Percentiles rank a stretch among this genome's conserved stretches.
phyloP scores from a whole-genome alignment of 2,113 vertebrate genomes.

The Entelurus aequoreus region DNA sequence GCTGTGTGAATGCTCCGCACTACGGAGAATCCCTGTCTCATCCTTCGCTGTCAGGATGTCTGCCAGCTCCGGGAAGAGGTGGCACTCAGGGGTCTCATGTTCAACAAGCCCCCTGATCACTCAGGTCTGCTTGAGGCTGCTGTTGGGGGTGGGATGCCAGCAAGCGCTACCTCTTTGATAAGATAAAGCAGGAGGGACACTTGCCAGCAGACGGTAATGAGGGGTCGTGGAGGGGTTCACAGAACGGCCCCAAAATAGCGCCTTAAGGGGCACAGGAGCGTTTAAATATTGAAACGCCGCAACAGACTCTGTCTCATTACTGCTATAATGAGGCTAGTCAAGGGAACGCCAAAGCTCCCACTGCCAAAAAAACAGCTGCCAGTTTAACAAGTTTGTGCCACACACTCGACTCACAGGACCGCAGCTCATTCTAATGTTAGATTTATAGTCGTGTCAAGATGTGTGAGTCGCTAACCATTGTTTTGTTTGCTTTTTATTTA shows the following conservation, averaged over 20 bases:
- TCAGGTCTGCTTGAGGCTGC: conserved; percentile 35
- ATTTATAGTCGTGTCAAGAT: conserved; percentile 27
- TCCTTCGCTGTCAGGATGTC: conserved; percentile 46
- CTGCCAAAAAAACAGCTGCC: conserved; percentile 32
- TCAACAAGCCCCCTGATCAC: conserved; percentile 57
- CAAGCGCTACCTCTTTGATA: conserved; percentile 42
- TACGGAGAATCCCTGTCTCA: conserved; percentile 51
- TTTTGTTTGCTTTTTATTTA: neutral
- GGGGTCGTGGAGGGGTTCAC: conserved; percentile 48
- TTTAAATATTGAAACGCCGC: conserved; percentile 68
- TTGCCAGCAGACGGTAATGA: conserved; percentile 53
- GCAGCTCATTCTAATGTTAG: conserved; percentile 18
- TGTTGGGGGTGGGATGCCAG: conserved; percentile 16
- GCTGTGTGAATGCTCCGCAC: conserved; percentile 29
- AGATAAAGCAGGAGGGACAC: conserved; percentile 31
- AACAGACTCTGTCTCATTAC: conserved; percentile 50
- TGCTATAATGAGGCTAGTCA: conserved; percentile 47
- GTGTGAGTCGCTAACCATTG: neutral
- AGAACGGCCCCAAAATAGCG: conserved; percentile 39
- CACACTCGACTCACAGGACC: conserved; percentile 22
- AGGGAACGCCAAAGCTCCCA: conserved; percentile 24
- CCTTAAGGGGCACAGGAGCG: conserved; percentile 33
- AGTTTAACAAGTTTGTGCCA: conserved; percentile 36
- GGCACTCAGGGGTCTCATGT: conserved; percentile 55
- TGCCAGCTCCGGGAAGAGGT: conserved; percentile 39